These are phyloP conservation scores for Boleophthalmus pectinirostris DNA, from an alignment of 2,113 vertebrate genomes.

Conservation along the genomic window DNA sequence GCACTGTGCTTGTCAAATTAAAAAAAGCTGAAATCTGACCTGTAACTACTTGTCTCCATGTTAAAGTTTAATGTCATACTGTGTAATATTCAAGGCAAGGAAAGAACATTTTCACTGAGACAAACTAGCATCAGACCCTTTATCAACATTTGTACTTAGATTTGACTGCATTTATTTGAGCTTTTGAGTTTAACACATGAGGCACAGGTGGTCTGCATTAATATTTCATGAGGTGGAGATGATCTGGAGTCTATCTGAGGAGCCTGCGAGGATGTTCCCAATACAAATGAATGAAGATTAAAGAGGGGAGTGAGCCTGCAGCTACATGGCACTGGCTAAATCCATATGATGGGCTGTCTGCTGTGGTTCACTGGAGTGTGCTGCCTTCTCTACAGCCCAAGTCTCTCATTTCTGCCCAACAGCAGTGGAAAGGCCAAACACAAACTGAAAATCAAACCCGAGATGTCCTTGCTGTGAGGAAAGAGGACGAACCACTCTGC, in stretches of 20 bases:
- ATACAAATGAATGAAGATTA: conserved; percentile 56
- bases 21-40: too few relatives aligned
- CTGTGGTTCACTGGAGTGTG: conserved; percentile 11
- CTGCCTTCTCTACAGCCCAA: background rate
- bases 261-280: conserved; percentile 24
- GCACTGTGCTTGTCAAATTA: too few relatives aligned
- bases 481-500: background rate
- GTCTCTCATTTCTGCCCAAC: background rate
- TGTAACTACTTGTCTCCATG: background rate
- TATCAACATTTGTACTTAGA: too few relatives aligned
- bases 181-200: conserved; percentile 39
- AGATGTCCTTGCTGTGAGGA: background rate
- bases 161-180: conserved; percentile 17
- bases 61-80: background rate
- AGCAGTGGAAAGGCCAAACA: background rate
- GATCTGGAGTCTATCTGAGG: conserved; percentile 33
- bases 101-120: background rate
- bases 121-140: too few relatives aligned
- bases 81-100: background rate
- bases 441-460: background rate
- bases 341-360: conserved; percentile 25
- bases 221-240: conserved; percentile 51
- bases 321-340: conserved; percentile 22
- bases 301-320: conserved; percentile 30
- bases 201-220: conserved; percentile 42